Evolutionary conservation across 2,888 invertebrate genomes (phyloP).

Genomic region (Argynnis bischoffii): DNA sequence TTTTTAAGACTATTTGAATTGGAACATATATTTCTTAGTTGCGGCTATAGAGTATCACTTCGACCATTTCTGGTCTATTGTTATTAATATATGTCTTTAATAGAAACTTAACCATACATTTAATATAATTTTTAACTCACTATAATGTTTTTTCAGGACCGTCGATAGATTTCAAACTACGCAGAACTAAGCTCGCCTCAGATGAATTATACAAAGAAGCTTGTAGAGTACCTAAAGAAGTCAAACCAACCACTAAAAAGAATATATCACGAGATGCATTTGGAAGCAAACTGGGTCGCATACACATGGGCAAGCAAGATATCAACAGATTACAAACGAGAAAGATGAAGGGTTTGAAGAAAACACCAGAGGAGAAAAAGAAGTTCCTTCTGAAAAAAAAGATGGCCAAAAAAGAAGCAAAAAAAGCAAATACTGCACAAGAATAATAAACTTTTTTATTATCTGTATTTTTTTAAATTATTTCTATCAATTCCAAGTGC

Average conservation of each 20-base stretch:
- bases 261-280: constrained; percentile 94
- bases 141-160: constrained; percentile 84
- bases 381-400: constrained; percentile 81
- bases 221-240: constrained; percentile 89
- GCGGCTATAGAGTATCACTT: too few species aligned
- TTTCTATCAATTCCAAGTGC: neutral
- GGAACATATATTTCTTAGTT: too few species aligned
- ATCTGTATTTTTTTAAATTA: constrained; percentile 13
- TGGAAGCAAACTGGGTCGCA: constrained; percentile 94
- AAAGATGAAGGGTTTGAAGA: constrained; percentile 94
- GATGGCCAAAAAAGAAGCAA: constrained; percentile 59
- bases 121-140: neutral
- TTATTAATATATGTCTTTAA: too few species aligned
- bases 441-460: constrained; percentile 48
- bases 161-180: constrained; percentile 91
- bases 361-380: constrained; percentile 86
- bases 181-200: constrained; percentile 94
- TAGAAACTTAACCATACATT: too few species aligned
- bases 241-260: constrained; percentile 92
- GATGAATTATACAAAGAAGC: constrained; percentile 93
- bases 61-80: too few species aligned
- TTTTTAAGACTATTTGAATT: too few species aligned
- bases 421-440: constrained; percentile 45
- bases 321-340: constrained; percentile 92
- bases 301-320: constrained; percentile 96